phyloP scores from a whole-genome alignment of 2,888 invertebrate species.

The Ceratothoa steindachneri region DNA sequence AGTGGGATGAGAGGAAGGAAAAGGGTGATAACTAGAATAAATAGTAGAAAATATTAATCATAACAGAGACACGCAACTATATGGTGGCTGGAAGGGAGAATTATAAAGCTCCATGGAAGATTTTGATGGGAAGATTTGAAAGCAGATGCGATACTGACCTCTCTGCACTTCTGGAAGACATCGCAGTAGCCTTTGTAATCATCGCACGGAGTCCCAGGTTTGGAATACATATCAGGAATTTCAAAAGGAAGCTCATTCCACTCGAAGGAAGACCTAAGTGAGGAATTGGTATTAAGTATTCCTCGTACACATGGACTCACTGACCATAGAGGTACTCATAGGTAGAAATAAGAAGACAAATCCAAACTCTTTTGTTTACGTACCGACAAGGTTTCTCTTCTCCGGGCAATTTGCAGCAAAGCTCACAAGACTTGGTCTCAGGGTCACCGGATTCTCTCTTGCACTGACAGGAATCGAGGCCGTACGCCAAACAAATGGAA shows the following conservation, averaged over 20 bases:
- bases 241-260: constrained; percentile 86
- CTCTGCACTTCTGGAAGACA: constrained; percentile 73
- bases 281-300: not conserved
- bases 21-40: too few species aligned
- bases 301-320: too few species aligned
- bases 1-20: too few species aligned
- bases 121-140: too few species aligned
- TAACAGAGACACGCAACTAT: not conserved
- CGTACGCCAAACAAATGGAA: constrained; percentile 94
- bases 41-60: not conserved
- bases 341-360: too few species aligned
- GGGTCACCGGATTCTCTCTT: constrained; percentile 72
- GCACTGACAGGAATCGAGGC: constrained; percentile 92
- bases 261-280: constrained; percentile 70
- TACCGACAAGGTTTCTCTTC: constrained; percentile 72
- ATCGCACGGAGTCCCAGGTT: constrained; percentile 90
- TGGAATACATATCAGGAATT: constrained; percentile 87
- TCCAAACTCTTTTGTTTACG: too few species aligned
- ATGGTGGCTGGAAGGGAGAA: too few species aligned
- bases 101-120: too few species aligned
- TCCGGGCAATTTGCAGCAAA: constrained; percentile 84
- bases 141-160: constrained; percentile 60
- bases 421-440: constrained; percentile 81
- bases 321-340: too few species aligned
- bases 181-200: constrained; percentile 82